These are phyloP conservation scores for Haliaeetus leucogaster DNA, from an alignment of 2,113 vertebrate species.

Conservation along the genomic window DNA sequence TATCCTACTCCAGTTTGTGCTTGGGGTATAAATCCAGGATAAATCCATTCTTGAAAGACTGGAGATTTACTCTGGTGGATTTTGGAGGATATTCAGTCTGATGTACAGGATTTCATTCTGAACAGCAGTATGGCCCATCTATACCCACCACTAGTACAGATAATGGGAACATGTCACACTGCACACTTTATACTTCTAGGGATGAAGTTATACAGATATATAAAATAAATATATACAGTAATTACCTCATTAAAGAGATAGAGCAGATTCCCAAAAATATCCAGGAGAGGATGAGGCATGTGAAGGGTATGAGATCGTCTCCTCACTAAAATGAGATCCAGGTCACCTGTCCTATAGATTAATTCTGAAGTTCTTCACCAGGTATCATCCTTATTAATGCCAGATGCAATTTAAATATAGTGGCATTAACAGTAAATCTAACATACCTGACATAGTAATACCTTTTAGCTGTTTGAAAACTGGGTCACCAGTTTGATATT, in stretches of 20 bases:
- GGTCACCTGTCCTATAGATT: neutral
- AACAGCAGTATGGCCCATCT: neutral
- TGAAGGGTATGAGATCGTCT: neutral
- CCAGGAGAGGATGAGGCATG: neutral
- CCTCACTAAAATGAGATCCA: neutral
- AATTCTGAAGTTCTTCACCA: slow-evolving; percentile 32
- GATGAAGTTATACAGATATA: neutral
- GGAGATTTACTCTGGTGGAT: neutral
- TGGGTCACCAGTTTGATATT: neutral
- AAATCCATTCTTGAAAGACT: neutral
- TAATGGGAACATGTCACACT: neutral
- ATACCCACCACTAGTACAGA: neutral
- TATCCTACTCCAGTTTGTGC: neutral
- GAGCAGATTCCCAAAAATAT: neutral
- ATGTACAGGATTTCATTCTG: neutral
- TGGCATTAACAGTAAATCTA: slow-evolving; percentile 53
- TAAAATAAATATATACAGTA: neutral
- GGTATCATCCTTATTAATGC: slow-evolving; percentile 32
- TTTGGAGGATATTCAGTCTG: neutral
- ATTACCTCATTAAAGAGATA: neutral
- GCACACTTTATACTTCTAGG: neutral
- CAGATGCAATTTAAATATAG: neutral
- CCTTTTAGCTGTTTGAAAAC: slow-evolving; percentile 12
- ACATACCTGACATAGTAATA: neutral
- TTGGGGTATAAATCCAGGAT: neutral